Evolutionary conservation across 2,888 invertebrate genomes (phyloP), one percentile per base, ranked within the genome.

Genomic region (Pomacea canaliculata): DNA sequence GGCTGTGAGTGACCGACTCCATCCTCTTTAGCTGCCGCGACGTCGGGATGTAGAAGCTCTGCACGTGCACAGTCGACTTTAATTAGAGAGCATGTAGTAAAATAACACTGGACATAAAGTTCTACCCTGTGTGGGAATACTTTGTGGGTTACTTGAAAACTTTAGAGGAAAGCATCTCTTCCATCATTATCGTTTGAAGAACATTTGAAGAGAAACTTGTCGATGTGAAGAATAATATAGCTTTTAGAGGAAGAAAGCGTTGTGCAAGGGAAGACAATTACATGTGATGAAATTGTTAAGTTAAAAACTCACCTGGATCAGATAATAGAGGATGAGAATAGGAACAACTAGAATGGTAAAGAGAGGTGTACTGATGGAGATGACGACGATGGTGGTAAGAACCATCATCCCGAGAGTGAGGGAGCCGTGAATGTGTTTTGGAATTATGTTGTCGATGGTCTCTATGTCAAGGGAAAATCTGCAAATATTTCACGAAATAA

Each of bases 11-110:
- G 63, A 88, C 89, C 10, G 90, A 88, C 77, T 90, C 90, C 7
- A 91, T 82, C 56, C 91, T 79, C 73, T 88, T 89, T 78, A 91
- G 78, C 78, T 91, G 91, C n/a, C 91, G 83, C 2, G 90, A 86
- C 7, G 90, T 88, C 1, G 89, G 86, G 23, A 91, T 87, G 92
- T 97, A 91, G 80, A 89, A 89, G 62, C 88, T 82, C 90, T 90
- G 83, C 60, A 37, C 37, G 37, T 5, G 5, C 37, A 37, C 37
- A 37, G 37, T 37, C 1, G 5, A 37, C 0, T 37, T 5, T 37
- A 5, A 1, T 37, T 37, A 37, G 37, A 56, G 12, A 16, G 51
- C 0, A 3, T 56, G 51, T 56, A 56, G 8, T 13, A 10, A 56
- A 56, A 56, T 16, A 16, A 13, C 1, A 16, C 10, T 16, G 2